These are phyloP conservation scores for Phymorhynchus buccinoides DNA, from an alignment of 1,140 invertebrate species.

Conservation along the genomic window DNA sequence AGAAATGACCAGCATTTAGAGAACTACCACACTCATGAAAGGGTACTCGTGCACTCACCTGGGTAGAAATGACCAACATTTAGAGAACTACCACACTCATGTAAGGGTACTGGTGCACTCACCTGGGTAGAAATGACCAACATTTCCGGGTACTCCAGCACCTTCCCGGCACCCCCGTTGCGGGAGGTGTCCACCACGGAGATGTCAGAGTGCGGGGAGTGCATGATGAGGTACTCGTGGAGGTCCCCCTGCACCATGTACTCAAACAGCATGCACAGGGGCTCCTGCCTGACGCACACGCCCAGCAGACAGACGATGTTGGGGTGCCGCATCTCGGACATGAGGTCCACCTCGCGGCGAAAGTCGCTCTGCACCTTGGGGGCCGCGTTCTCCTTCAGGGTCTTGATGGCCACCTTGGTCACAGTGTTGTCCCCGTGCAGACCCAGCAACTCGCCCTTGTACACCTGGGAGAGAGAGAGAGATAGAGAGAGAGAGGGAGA, in stretches of 20 bases:
- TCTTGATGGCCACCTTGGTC: slow-evolving; percentile 92
- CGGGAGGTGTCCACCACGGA: slow-evolving; percentile 50
- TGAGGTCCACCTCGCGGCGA: slow-evolving; percentile 82
- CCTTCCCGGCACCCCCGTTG: slow-evolving; percentile 57
- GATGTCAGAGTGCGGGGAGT: slow-evolving; percentile 82
- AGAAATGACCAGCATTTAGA: too few species aligned
- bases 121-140: slow-evolving; percentile 89
- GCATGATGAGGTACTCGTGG: slow-evolving; percentile 71
- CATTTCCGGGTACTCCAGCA: slow-evolving; percentile 85
- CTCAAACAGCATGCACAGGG: slow-evolving; percentile 96
- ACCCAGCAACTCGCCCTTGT: slow-evolving; percentile 89
- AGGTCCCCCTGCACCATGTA: slow-evolving; percentile 80
- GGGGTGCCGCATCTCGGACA: slow-evolving; percentile 93
- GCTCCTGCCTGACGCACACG: slow-evolving; percentile 91
- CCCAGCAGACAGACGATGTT: slow-evolving; percentile 96
- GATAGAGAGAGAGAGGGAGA: background rate
- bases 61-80: too few species aligned
- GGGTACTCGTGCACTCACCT: slow-evolving; percentile 75
- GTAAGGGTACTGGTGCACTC: background rate
- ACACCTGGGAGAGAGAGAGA: slow-evolving; percentile 46
- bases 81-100: too few species aligned
- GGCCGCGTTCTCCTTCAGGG: slow-evolving; percentile 93
- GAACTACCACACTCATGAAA: too few species aligned
- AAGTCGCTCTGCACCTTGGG: slow-evolving; percentile 94
- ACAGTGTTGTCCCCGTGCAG: slow-evolving; percentile 70